Percentiles rank a stretch among this genome's conserved stretches.
Conservation (phyloP, 2,888 invertebrate genomes). For the Odontomyia ornata region DNA sequence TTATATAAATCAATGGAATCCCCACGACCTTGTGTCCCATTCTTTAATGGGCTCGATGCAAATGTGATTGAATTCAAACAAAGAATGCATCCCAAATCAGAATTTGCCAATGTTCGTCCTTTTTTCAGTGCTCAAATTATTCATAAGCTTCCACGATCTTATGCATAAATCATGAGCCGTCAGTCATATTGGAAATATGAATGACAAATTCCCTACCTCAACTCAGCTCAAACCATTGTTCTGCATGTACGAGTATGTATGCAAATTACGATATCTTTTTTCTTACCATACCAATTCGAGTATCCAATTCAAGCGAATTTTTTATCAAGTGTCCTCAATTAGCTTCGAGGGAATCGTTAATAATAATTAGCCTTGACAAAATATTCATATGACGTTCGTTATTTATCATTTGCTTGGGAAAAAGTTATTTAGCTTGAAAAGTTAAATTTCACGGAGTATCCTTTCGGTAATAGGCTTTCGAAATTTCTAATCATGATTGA, state of each 20-base stretch:
- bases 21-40: no score
- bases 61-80: no score
- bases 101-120: background rate
- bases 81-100: background rate
- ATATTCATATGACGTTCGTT: background rate
- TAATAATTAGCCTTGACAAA: slow-evolving; percentile 11
- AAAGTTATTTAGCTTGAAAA: no score
- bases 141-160: background rate
- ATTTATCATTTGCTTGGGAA: background rate
- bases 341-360: slow-evolving; percentile 1
- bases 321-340: slow-evolving; percentile 12
- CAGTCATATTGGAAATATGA: background rate
- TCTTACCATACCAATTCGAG: background rate
- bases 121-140: background rate
- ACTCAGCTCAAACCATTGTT: no score
- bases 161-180: slow-evolving; percentile 30
- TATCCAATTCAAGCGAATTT: background rate
- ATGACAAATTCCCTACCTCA: background rate
- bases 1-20: no score
- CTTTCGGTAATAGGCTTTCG: background rate
- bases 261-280: no score
- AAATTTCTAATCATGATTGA: slow-evolving; percentile 37
- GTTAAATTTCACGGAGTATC: no score
- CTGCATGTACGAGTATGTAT: no score
- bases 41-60: no score